Conservation (phyloP, 2,888 invertebrate species). For the Eubasilissa splendida region DNA sequence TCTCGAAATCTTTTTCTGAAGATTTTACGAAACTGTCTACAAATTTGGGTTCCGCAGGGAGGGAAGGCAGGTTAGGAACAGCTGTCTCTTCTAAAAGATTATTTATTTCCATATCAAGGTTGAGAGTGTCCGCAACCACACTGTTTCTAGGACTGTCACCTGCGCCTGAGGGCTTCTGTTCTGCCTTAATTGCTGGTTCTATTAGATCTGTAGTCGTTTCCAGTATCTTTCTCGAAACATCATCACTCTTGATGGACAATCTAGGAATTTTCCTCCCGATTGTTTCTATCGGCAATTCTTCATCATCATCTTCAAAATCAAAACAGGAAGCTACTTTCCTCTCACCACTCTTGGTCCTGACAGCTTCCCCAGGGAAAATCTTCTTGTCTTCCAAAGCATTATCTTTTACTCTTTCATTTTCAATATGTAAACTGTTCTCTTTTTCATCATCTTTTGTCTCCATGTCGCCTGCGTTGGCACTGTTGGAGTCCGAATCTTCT, state of each 20-base stretch:
- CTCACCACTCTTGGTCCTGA: not conserved
- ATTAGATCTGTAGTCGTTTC: not conserved
- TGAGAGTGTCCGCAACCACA: constrained; percentile 48
- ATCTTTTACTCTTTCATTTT: not conserved
- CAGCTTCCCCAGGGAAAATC: constrained; percentile 28
- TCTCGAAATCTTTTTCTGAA: constrained; percentile 66
- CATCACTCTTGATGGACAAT: constrained; percentile 62
- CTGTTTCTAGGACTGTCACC: constrained; percentile 55
- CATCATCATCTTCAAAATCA: constrained; percentile 76
- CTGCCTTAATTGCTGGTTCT: not conserved
- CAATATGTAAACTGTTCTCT: constrained; percentile 37
- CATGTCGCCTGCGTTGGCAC: not conserved
- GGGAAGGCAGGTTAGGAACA: constrained; percentile 73
- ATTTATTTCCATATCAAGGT: constrained; percentile 73
- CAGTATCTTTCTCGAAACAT: constrained; percentile 59
- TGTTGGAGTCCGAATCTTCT: not conserved
- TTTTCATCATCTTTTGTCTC: constrained; percentile 23
- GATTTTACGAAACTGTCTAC: constrained; percentile 69
- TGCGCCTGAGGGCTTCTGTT: constrained; percentile 2
- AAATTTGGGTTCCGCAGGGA: constrained; percentile 75
- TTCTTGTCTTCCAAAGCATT: constrained; percentile 16
- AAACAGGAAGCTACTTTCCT: constrained; percentile 66
- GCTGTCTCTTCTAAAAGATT: constrained; percentile 76
- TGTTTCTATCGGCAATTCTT: constrained; percentile 55
- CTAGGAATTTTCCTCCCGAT: constrained; percentile 48